phyloP scores from a whole-genome alignment of 92 coral and sea anemone genomes.

The Pocillopora grandis region DNA sequence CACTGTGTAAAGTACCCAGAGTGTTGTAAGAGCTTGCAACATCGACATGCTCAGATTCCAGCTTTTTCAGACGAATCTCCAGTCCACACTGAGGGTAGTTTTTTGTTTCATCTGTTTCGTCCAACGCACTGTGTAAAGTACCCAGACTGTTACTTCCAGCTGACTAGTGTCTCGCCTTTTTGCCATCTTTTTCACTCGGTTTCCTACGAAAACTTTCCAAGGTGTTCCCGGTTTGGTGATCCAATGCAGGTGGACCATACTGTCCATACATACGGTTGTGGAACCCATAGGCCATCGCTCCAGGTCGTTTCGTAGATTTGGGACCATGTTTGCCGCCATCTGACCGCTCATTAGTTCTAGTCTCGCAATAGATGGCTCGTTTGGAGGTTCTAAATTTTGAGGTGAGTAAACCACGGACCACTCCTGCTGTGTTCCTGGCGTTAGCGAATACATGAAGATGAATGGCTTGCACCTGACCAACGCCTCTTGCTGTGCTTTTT shows the following conservation, averaged over 20 bases:
- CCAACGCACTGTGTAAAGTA: too few species aligned
- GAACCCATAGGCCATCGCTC: slow-evolving; percentile 55
- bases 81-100: too few species aligned
- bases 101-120: too few species aligned
- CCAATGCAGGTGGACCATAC: slow-evolving; percentile 67
- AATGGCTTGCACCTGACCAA: slow-evolving; percentile 27
- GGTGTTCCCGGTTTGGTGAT: slow-evolving; percentile 58
- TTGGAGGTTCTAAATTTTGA: slow-evolving; percentile 74
- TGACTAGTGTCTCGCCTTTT: slow-evolving; percentile 44
- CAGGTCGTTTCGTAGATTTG: slow-evolving; percentile 41
- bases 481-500: slow-evolving; percentile 35
- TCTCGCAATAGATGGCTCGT: slow-evolving; percentile 68
- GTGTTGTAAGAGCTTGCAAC: too few species aligned
- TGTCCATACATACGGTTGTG: slow-evolving; percentile 55
- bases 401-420: slow-evolving; percentile 60
- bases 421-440: slow-evolving; percentile 60
- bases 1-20: too few species aligned
- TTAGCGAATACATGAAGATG: slow-evolving; percentile 72
- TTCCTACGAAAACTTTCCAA: slow-evolving; percentile 62
- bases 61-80: too few species aligned
- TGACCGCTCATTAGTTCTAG: slow-evolving; percentile 66
- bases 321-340: slow-evolving; percentile 63
- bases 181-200: slow-evolving; percentile 63
- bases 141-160: slow-evolving; percentile 41
- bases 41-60: too few species aligned